Conservation (phyloP, 1,140 invertebrate genomes). For the Cecropterus lyciades region DNA sequence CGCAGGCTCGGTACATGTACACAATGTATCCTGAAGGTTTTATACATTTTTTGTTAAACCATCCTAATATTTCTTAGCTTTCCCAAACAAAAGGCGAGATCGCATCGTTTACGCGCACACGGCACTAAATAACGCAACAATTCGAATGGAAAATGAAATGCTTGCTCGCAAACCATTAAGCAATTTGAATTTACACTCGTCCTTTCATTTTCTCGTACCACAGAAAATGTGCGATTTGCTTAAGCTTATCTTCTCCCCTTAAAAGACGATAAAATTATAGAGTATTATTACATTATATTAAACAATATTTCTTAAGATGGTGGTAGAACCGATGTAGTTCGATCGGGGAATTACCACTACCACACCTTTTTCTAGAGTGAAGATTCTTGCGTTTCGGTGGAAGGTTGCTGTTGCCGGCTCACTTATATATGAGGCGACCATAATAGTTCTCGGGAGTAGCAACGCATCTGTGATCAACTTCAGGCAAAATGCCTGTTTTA, state of each 20-base stretch:
- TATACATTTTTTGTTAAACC: constrained; percentile 26
- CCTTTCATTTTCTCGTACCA: constrained; percentile 77
- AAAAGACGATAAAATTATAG: neutral
- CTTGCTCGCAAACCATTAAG: constrained; percentile 80
- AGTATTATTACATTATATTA: too few species aligned
- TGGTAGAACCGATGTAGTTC: too few species aligned
- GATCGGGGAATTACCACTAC: too few species aligned
- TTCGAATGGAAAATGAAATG: constrained; percentile 83
- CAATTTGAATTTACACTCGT: constrained; percentile 82
- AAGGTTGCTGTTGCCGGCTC: too few species aligned
- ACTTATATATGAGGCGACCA: too few species aligned
- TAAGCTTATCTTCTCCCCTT: constrained; percentile 33
- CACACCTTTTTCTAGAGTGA: too few species aligned
- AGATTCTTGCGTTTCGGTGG: too few species aligned
- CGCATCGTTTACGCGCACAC: constrained; percentile 67
- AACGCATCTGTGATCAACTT: too few species aligned
- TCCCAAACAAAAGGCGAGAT: constrained; percentile 63
- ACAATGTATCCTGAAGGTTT: neutral
- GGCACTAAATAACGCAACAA: constrained; percentile 77
- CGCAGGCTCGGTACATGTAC: too few species aligned
- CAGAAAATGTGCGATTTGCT: constrained; percentile 53
- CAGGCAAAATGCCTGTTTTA: too few species aligned
- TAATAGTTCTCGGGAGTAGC: too few species aligned
- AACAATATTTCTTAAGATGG: too few species aligned
- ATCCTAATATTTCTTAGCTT: constrained; percentile 41